These are phyloP conservation scores for Pyrochroa serraticornis DNA, from an alignment of 2,888 invertebrate genomes.

Conservation along the genomic window DNA sequence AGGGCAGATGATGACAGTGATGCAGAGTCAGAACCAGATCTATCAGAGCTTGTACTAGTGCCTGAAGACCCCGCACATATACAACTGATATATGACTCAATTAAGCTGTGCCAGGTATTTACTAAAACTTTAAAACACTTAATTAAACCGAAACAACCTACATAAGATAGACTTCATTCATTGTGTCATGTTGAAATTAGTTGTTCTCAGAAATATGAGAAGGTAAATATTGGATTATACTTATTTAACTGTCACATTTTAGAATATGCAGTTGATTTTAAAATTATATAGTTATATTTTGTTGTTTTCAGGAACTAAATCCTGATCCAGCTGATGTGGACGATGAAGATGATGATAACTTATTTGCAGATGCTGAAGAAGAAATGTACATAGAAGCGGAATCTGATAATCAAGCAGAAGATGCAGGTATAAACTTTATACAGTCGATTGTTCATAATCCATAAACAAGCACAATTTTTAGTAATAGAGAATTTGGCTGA, in stretches of 20 bases:
- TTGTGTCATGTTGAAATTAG: no score
- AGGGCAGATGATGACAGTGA: conserved; percentile 49
- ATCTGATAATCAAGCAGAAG: conserved; percentile 5
- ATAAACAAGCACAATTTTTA: conserved; percentile 25
- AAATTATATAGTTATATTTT: no score
- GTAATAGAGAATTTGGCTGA: conserved; percentile 49
- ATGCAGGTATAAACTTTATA: conserved; percentile 30
- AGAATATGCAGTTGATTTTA: no score
- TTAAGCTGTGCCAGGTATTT: conserved; percentile 71
- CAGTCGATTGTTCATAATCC: neutral
- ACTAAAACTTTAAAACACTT: neutral
- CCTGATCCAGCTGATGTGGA: conserved; percentile 74
- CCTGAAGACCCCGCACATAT: conserved; percentile 69
- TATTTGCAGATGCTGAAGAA: conserved; percentile 54
- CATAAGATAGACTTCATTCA: no score
- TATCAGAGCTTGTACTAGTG: conserved; percentile 75
- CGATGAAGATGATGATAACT: conserved; percentile 60
- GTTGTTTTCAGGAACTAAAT: conserved; percentile 62
- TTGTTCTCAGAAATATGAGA: no score
- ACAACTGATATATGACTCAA: conserved; percentile 73
- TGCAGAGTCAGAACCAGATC: conserved; percentile 61
- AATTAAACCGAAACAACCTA: conserved; percentile 15
- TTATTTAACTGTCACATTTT: no score
- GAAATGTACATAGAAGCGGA: conserved; percentile 46
- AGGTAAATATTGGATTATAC: no score